phyloP scores from a whole-genome alignment of 2,888 invertebrate genomes.

The Chrysopilus asiliformis region DNA sequence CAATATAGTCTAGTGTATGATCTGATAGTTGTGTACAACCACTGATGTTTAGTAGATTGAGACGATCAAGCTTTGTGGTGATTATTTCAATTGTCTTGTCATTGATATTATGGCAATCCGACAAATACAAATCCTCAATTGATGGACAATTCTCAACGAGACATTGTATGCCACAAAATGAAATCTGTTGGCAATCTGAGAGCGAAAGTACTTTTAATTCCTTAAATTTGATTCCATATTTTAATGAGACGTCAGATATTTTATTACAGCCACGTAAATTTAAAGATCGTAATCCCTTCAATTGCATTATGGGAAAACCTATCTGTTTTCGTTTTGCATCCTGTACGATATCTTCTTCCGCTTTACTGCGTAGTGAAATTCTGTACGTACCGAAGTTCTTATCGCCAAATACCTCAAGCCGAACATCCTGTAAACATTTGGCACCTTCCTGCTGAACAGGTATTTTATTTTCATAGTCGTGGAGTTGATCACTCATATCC shows the following conservation, averaged over 20 bases:
- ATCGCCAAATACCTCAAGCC: too few species aligned
- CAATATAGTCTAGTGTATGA: slow-evolving; percentile 30
- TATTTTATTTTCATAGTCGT: too few species aligned
- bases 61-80: slow-evolving; percentile 33
- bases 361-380: slow-evolving; percentile 50
- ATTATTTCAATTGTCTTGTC: slow-evolving; percentile 45
- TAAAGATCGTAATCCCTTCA: slow-evolving; percentile 43
- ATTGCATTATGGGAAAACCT: slow-evolving; percentile 41
- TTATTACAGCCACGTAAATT: slow-evolving; percentile 55
- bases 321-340: slow-evolving; percentile 45
- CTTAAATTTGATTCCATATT: slow-evolving; percentile 50
- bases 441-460: too few species aligned
- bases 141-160: slow-evolving; percentile 53
- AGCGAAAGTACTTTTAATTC: slow-evolving; percentile 49
- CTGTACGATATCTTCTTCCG: slow-evolving; percentile 53
- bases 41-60: slow-evolving; percentile 31
- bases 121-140: slow-evolving; percentile 52
- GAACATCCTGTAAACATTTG: too few species aligned
- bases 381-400: too few species aligned
- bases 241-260: slow-evolving; percentile 58
- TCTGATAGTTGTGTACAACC: slow-evolving; percentile 43
- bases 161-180: slow-evolving; percentile 47
- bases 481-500: too few species aligned
- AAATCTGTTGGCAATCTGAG: slow-evolving; percentile 56
- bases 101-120: slow-evolving; percentile 53